Conservation (phyloP, 1,140 invertebrate species). For the Zaprionus ghesquierei region DNA sequence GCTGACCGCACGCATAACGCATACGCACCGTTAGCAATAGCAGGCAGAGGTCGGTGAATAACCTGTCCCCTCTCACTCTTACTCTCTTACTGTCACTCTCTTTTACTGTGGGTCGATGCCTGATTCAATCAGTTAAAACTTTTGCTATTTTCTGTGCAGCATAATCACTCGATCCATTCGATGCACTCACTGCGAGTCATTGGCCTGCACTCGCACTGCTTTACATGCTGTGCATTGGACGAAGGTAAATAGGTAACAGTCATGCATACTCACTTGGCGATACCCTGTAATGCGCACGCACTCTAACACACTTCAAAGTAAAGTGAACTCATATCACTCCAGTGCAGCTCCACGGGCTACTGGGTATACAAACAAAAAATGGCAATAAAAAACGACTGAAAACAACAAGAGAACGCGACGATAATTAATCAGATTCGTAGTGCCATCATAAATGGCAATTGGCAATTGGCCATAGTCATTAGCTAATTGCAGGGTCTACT, state of each 20-base stretch:
- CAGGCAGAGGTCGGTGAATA: constrained; percentile 29
- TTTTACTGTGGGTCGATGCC: neutral
- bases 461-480: constrained; percentile 1
- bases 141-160: constrained; percentile 28
- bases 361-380: neutral
- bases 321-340: neutral
- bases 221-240: neutral
- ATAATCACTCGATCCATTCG: neutral
- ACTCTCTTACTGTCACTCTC: neutral
- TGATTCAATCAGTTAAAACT: constrained; percentile 22
- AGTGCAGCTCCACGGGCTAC: neutral
- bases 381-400: constrained; percentile 1
- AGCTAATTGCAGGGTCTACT: constrained; percentile 25
- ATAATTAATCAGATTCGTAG: constrained; percentile 39
- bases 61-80: constrained; percentile 27
- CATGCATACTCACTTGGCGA: neutral
- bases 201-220: constrained; percentile 25
- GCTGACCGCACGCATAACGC: constrained; percentile 32
- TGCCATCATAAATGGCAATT: constrained; percentile 31
- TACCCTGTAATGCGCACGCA: neutral
- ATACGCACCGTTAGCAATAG: constrained; percentile 33
- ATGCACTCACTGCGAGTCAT: constrained; percentile 15
- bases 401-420: constrained; percentile 10
- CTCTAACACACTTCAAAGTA: too few relatives aligned
- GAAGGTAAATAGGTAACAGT: neutral